A percentile compares a stretch with the other conserved stretches of the same genome.
phyloP scores from a whole-genome alignment of 2,888 invertebrate species.

The Trichopria drosophilae region DNA sequence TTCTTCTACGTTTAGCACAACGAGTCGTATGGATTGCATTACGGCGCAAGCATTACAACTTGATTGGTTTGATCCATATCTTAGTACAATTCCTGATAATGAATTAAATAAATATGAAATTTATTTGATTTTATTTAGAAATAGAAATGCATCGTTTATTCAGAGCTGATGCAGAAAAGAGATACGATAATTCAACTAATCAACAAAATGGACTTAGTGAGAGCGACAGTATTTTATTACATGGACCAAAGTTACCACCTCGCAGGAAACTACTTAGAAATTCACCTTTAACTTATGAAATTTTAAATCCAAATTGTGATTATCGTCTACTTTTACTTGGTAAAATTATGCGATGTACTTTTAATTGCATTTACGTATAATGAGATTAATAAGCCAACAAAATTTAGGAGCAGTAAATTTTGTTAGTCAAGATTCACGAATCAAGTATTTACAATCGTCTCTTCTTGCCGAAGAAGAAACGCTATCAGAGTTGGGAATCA shows the following conservation, averaged over 20 bases:
- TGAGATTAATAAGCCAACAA: no score
- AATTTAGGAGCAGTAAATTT: slow-evolving; percentile 55
- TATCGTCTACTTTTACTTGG: slow-evolving; percentile 63
- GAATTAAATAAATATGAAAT: slow-evolving; percentile 27
- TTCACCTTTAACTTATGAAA: slow-evolving; percentile 65
- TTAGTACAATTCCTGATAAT: not conserved
- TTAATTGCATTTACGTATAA: not conserved
- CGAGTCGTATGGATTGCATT: slow-evolving; percentile 70
- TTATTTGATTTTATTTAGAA: slow-evolving; percentile 57
- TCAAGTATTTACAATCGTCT: slow-evolving; percentile 62
- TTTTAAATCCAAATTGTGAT: slow-evolving; percentile 65
- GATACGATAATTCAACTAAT: no score
- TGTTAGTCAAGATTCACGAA: slow-evolving; percentile 58
- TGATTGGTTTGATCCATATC: slow-evolving; percentile 61
- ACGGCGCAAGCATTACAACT: slow-evolving; percentile 63
- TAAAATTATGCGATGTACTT: slow-evolving; percentile 24
- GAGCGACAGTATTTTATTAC: slow-evolving; percentile 55
- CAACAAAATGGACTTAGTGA: no score
- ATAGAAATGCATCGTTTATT: slow-evolving; percentile 66
- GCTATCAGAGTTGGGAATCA: slow-evolving; percentile 57
- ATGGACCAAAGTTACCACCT: slow-evolving; percentile 61
- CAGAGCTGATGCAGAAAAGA: slow-evolving; percentile 60
- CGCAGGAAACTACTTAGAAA: slow-evolving; percentile 64
- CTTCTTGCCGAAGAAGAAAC: slow-evolving; percentile 64
- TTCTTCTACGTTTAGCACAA: slow-evolving; percentile 63